phyloP scores from a whole-genome alignment of 2,888 invertebrate species.

The Andrena haemorrhoa region DNA sequence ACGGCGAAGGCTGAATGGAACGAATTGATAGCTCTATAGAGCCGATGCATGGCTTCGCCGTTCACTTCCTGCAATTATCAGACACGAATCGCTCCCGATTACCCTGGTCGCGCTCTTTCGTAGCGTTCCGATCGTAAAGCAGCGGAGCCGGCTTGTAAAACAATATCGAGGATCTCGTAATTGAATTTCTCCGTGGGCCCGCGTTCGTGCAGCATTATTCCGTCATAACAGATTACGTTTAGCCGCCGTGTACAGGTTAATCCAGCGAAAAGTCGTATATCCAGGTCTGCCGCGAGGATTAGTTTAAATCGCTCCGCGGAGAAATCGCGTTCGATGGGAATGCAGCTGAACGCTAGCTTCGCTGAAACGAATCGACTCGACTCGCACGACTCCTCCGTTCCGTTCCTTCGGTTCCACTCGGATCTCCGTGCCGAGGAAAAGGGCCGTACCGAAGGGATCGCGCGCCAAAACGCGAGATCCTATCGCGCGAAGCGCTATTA shows the following conservation, averaged over 20 bases:
- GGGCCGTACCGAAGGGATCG: not conserved
- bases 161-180: slow-evolving; percentile 23
- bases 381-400: slow-evolving; percentile 37
- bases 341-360: not conserved
- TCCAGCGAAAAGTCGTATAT: slow-evolving; percentile 46
- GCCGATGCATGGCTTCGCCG: not conserved
- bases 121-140: not conserved
- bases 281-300: slow-evolving; percentile 16
- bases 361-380: slow-evolving; percentile 40
- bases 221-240: slow-evolving; percentile 46
- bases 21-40: slow-evolving; percentile 28
- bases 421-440: not conserved
- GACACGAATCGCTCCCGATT: slow-evolving; percentile 17
- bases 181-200: slow-evolving; percentile 7
- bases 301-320: slow-evolving; percentile 36
- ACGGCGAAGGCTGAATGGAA: not conserved
- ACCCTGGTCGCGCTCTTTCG: not conserved
- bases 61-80: slow-evolving; percentile 2
- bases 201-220: slow-evolving; percentile 10
- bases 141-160: slow-evolving; percentile 6
- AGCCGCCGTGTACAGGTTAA: slow-evolving; percentile 30
- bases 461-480: not conserved
- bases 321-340: slow-evolving; percentile 48
- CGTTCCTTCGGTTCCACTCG: not conserved
- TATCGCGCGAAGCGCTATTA: not conserved